These are phyloP conservation scores for Drosophila kepulauana DNA, from an alignment of 1,140 invertebrate species.

Conservation along the genomic window DNA sequence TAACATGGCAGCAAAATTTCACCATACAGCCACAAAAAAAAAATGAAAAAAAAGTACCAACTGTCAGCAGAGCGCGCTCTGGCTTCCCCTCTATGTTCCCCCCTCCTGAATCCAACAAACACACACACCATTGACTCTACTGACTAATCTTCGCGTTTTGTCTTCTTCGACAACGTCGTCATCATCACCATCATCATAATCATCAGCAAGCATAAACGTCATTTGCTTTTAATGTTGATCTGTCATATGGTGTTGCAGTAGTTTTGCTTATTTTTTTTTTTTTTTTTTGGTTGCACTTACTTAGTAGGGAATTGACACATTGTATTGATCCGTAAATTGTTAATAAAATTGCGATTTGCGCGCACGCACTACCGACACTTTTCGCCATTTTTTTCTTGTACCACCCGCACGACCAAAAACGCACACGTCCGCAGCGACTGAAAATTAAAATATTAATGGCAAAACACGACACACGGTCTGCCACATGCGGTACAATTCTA, in stretches of 20 bases:
- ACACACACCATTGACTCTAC: conserved; percentile 20
- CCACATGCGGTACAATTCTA: neutral
- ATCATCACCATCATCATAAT: conserved; percentile 29
- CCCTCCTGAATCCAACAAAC: neutral
- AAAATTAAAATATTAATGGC: conserved; percentile 54
- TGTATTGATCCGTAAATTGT: conserved; percentile 54
- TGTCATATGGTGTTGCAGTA: conserved; percentile 26
- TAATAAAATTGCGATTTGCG: conserved; percentile 69
- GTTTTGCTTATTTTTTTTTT: conserved; percentile 1
- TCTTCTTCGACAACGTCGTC: conserved; percentile 45
- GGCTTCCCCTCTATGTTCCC: conserved; percentile 4
- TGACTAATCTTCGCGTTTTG: conserved; percentile 44
- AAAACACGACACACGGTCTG: conserved; percentile 7
- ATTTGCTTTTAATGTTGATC: conserved; percentile 35
- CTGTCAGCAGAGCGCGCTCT: conserved; percentile 47
- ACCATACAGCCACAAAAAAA: conserved; percentile 50
- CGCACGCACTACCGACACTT: conserved; percentile 70
- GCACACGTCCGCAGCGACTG: conserved; percentile 52
- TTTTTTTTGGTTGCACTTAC: conserved; percentile 56
- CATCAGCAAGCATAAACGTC: neutral
- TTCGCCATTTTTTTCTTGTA: conserved; percentile 69
- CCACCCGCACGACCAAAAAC: conserved; percentile 44
- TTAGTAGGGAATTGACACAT: conserved; percentile 46
- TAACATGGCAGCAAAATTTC: conserved; percentile 78
- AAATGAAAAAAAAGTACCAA: conserved; percentile 63